Conservation (phyloP, 2,113 vertebrate species). For the Chloropsis cyanopogon region DNA sequence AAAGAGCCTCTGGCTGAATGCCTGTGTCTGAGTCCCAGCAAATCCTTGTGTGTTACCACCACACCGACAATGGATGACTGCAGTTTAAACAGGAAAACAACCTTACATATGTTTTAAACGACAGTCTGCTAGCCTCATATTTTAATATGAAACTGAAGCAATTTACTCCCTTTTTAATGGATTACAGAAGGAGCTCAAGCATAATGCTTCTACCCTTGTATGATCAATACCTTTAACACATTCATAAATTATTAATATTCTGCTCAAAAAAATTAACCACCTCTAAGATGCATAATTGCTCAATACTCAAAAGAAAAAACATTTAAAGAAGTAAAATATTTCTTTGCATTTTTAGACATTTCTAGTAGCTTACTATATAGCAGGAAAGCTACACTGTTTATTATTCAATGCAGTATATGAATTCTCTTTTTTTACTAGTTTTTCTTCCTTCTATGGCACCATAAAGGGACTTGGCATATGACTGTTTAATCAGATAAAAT, state of each 20-base stretch:
- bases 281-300: constrained; percentile 32
- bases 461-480: background rate
- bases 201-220: constrained; percentile 16
- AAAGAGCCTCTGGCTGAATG: background rate
- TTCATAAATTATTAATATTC: constrained; percentile 59
- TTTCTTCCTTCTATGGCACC: background rate
- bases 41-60: background rate
- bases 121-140: background rate
- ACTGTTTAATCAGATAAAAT: background rate
- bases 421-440: background rate
- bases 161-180: constrained; percentile 33
- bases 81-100: constrained; percentile 4
- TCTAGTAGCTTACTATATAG: background rate
- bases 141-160: constrained; percentile 23
- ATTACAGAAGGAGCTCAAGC: constrained; percentile 24
- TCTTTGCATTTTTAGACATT: background rate
- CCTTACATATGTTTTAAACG: background rate
- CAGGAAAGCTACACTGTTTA: background rate
- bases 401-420: background rate
- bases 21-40: background rate
- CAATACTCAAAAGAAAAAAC: background rate
- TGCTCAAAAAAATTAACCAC: constrained; percentile 50
- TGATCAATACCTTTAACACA: constrained; percentile 57
- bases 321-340: background rate
- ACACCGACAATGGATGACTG: background rate